phyloP scores from a whole-genome alignment of 64 coral and sea anemone species.

The Dendronephthya gigantea region DNA sequence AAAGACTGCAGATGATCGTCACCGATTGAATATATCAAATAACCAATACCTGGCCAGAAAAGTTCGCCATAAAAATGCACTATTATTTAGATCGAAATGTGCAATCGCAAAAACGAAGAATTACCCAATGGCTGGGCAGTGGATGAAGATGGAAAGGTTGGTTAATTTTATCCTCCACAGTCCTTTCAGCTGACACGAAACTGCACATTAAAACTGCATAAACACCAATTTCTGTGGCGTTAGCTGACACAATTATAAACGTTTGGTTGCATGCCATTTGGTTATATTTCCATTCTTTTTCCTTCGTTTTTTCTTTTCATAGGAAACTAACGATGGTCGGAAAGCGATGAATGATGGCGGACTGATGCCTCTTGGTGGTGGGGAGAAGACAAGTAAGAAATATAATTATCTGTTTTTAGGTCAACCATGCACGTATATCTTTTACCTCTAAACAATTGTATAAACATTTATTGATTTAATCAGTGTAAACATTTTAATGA shows the following conservation, averaged over 20 bases:
- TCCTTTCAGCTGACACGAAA: background rate
- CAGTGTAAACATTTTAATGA: no score
- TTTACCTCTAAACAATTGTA: no score
- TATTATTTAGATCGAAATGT: constrained; percentile 76
- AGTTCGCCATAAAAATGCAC: no score
- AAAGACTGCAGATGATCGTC: background rate
- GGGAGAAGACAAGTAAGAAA: constrained; percentile 70
- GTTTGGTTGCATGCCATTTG: background rate
- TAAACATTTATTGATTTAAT: no score
- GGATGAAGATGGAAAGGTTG: constrained; percentile 67
- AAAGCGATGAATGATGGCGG: constrained; percentile 61
- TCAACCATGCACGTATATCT: background rate
- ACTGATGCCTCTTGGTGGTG: constrained; percentile 82
- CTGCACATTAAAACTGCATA: no score
- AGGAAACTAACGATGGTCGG: constrained; percentile 65
- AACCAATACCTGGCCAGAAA: no score
- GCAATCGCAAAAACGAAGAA: constrained; percentile 56
- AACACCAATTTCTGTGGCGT: no score
- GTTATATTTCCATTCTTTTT: background rate
- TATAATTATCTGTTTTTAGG: background rate
- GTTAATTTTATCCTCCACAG: background rate
- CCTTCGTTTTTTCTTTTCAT: constrained; percentile 11
- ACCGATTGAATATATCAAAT: no score
- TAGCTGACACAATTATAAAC: no score
- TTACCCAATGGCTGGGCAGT: constrained; percentile 90